Evolutionary conservation across 1,140 invertebrate genomes (phyloP), one percentile per base, ranked within the genome.

Genomic region (Muscidifurax raptorellus): DNA sequence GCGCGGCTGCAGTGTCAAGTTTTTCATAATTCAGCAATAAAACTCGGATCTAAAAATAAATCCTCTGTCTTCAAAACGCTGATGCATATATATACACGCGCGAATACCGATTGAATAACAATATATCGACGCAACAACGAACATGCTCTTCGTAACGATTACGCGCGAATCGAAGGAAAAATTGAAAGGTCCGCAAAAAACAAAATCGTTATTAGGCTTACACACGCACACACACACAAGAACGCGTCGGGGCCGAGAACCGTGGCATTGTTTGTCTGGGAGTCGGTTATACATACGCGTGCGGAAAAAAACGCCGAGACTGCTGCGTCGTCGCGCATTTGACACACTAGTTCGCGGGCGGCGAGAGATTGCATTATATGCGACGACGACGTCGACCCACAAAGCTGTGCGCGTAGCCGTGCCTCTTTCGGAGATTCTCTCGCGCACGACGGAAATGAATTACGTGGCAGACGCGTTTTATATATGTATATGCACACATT

Each of bases 201-300:
- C 28, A 30, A 69, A 71, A 32, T 32, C n/a, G 12, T 22, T 30
- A 28, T 36, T 32, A n/a, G 28, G 7, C 27, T 18, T 10, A n/a
- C 18, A 7, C 2, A 0, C 18, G n/a, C 52, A n/a, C 6, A n/a
- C 5, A 59, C 52, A n/a, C 2, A 5, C 47, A 15, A 52, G 13
- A 47, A 47, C n/a, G n/a, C n/a, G n/a, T n/a, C n/a, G n/a, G n/a
- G n/a, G n/a, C n/a, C 32, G 32, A 32, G 32, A 40, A 40, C 36
- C 36, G 36, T 74, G 80, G 80, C 80, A 82, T 59, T 82, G 69
- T 82, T 82, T 82, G 44, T n/a, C 47, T 74, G 44, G 44, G 27
- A 9, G 69, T n/a, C 27, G 28, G 15, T 13, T 69, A 72, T 3
- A 32, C 7, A 72, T 3, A 32, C 7, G 30, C 64, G 28, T 32